Conservation (phyloP, 92 coral and sea anemone species). For the Chrysogorgia sp. region DNA sequence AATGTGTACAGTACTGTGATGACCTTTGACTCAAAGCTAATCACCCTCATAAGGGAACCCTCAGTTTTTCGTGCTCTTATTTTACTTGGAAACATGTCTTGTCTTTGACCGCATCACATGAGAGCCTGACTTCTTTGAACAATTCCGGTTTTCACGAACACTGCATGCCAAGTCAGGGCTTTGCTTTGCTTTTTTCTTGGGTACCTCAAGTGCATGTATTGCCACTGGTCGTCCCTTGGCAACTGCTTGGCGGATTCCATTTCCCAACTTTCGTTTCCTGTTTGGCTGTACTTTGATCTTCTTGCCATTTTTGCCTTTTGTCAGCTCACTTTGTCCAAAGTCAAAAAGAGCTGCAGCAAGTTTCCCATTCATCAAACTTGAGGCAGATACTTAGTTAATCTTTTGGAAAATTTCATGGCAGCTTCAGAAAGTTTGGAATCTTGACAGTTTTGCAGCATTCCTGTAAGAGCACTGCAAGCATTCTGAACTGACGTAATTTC, state of each 20-base stretch:
- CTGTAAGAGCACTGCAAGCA: constrained; percentile 53
- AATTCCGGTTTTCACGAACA: constrained; percentile 49
- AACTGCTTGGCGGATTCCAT: constrained; percentile 40
- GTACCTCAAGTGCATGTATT: constrained; percentile 18
- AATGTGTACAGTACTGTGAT: no score
- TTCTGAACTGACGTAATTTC: constrained; percentile 46
- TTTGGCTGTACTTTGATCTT: constrained; percentile 43
- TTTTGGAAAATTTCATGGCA: constrained; percentile 58
- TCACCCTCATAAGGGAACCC: constrained; percentile 7
- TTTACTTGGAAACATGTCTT: constrained; percentile 56
- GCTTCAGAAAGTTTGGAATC: constrained; percentile 59
- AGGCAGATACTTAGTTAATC: constrained; percentile 33
- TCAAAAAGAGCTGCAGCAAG: constrained; percentile 60
- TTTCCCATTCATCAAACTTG: constrained; percentile 54
- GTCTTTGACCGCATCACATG: constrained; percentile 62
- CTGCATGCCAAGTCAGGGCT: constrained; percentile 42
- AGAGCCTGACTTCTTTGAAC: constrained; percentile 59
- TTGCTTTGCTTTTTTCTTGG: constrained; percentile 1
- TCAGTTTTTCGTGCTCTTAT: constrained; percentile 6
- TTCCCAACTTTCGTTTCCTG: constrained; percentile 38
- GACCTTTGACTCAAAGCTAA: constrained; percentile 20
- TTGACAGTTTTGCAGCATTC: constrained; percentile 57
- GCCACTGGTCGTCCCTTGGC: constrained; percentile 35
- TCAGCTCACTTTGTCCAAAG: constrained; percentile 46
- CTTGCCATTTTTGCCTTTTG: constrained; percentile 11